Percentiles rank a stretch among this genome's conserved stretches.
phyloP scores from a whole-genome alignment of 2,113 vertebrate species.

The Dasyornis broadbenti region DNA sequence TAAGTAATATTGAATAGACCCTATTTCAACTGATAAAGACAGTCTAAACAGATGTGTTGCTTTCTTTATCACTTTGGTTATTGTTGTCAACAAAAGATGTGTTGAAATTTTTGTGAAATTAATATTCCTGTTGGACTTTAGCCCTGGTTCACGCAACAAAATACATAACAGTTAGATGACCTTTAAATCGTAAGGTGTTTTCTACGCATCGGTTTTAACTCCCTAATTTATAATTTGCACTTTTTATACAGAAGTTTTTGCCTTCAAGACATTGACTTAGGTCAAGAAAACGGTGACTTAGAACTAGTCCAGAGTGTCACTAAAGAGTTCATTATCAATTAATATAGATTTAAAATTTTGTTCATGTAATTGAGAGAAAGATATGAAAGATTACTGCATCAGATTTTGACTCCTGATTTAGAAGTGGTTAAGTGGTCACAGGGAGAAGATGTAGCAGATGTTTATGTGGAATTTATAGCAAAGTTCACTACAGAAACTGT shows the following conservation, averaged over 20 bases:
- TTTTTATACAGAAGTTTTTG: background rate
- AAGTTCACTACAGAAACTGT: background rate
- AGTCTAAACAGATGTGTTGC: background rate
- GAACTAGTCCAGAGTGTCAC: background rate
- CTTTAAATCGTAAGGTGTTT: background rate
- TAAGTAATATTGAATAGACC: background rate
- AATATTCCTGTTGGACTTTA: background rate
- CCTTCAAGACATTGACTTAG: background rate
- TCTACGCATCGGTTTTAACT: background rate
- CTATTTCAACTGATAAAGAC: background rate
- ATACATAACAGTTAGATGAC: background rate
- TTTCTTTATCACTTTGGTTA: background rate
- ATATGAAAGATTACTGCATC: background rate
- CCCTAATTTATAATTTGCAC: background rate
- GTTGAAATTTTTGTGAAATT: background rate
- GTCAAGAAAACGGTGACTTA: background rate
- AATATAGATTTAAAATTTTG: background rate
- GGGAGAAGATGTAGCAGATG: background rate
- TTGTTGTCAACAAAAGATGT: background rate
- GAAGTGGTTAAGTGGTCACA: background rate
- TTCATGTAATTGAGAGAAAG: background rate
- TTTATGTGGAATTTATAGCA: background rate
- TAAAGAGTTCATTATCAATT: background rate
- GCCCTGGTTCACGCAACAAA: background rate
- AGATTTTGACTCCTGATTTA: background rate